Percentiles rank a stretch among this genome's conserved stretches.
These are phyloP conservation scores for Apus apus DNA, from an alignment of 2,113 vertebrate species.

Conservation along the genomic window DNA sequence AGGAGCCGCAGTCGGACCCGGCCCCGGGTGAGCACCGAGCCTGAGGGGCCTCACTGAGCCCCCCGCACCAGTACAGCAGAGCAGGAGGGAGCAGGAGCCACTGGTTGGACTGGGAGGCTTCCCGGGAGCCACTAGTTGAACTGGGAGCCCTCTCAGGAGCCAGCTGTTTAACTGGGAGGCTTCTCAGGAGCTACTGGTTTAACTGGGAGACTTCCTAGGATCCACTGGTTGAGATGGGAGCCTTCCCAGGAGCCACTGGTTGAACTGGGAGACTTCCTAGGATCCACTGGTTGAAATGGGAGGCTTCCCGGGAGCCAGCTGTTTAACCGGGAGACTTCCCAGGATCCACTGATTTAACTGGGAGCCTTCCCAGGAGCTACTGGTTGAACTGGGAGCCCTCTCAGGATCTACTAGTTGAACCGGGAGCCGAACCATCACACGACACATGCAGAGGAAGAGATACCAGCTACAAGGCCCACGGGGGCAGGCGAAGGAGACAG, in stretches of 20 bases:
- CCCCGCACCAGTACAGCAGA: rapidly evolving
- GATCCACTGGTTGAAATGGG: constrained; percentile 24
- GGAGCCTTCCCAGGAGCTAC: background rate
- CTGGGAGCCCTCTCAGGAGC: background rate
- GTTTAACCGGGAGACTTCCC: background rate
- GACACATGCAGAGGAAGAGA: background rate
- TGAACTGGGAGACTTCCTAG: background rate
- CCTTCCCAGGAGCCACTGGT: no score
- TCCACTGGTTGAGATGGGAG: no score
- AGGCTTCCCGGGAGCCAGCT: background rate
- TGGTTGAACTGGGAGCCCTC: background rate
- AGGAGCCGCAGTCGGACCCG: constrained; percentile 1
- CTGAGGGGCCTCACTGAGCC: background rate
- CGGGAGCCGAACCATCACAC: background rate
- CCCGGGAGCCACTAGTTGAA: background rate
- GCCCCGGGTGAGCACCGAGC: background rate
- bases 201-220: no score
- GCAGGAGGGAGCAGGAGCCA: background rate
- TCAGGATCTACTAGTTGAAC: background rate
- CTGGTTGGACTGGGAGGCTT: constrained; percentile 25
- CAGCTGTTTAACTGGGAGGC: constrained; percentile 41
- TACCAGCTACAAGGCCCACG: background rate
- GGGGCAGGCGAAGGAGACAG: background rate
- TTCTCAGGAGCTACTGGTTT: no score
- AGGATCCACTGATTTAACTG: constrained; percentile 26